Evolutionary conservation across 2,888 invertebrate genomes (phyloP).

Genomic region (Psylliodes chrysocephalus): DNA sequence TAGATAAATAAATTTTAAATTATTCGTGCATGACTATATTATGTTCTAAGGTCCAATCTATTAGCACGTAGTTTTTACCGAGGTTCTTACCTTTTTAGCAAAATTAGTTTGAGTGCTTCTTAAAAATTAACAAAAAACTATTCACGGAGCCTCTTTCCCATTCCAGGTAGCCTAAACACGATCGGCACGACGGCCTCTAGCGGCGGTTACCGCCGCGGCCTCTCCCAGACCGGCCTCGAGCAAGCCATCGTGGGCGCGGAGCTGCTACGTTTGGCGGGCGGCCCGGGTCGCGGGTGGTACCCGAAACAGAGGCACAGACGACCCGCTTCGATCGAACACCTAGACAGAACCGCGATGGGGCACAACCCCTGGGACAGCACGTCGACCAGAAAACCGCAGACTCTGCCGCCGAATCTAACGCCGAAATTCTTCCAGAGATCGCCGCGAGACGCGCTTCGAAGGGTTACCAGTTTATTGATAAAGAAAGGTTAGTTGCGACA

Average conservation of each 20-base stretch:
- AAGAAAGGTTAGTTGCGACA: constrained; percentile 63
- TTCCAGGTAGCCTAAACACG: constrained; percentile 44
- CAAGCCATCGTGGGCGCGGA: constrained; percentile 79
- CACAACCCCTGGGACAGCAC: constrained; percentile 65
- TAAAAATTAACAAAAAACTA: no score
- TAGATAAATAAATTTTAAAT: no score
- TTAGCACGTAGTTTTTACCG: no score
- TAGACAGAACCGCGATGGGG: constrained; percentile 76
- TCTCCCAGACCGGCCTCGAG: constrained; percentile 60
- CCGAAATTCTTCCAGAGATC: constrained; percentile 92
- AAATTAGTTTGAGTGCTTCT: no score
- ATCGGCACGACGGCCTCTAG: constrained; percentile 54
- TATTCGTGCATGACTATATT: no score
- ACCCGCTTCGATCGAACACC: constrained; percentile 86
- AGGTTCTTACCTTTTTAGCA: no score
- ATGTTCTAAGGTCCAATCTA: no score
- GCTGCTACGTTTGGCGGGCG: constrained; percentile 80
- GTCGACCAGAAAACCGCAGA: constrained; percentile 80
- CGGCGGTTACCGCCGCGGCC: constrained; percentile 51
- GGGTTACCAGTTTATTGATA: constrained; percentile 90
- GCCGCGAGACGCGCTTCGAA: constrained; percentile 84
- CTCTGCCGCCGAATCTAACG: constrained; percentile 88
- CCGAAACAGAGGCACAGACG: constrained; percentile 75
- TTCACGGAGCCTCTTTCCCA: constrained; percentile 1
- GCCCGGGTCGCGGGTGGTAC: constrained; percentile 88